Evolutionary conservation across 2,888 invertebrate species (phyloP), one percentile per base, ranked within the genome.

Genomic region (Pardosa pseudoannulata): DNA sequence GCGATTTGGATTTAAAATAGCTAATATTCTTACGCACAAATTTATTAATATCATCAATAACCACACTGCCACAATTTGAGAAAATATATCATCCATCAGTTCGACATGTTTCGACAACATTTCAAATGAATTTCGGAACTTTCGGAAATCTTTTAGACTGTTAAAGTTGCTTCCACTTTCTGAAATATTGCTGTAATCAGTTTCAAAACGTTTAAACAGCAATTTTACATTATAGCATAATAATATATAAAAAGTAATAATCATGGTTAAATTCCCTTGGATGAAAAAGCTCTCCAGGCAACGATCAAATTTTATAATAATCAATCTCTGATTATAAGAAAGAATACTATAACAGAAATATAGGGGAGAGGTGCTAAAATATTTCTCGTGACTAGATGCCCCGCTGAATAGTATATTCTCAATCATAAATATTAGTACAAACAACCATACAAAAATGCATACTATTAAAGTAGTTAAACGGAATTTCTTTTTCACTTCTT

Each of bases 21-120:
- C 31, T 31, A 83, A 13, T 28, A 78, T 83, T n/a, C 83, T 78
- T 19, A 78, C 78, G 28, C 83, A 83, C 1, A 83, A 16, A 1
- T 46, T 83, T 0, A 83, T 11, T 0, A 83, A 23, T 23, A 83
- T 83, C 50, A 78, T 76, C 13, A 83, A 19, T 5, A 83, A 23
- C 83, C 83, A 83, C 5, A 83, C 11, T 1, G 83, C 83, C 0
- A 78, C 78, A 2, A n/a, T 78, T 9, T 13, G 36, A 9, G 50
- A 78, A 28, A 83, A 83, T 0, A 72, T 71, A 11, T 67, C 36
- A 41, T 83, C 83, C 19, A 83, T 9, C 0, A 46, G 36, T 1
- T 67, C 31, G 0, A 78, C 46, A 3, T 68, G 50, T 9, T 32
- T 78, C 0, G 78, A 32, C 23, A 83, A 29, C 1, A 56, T 23